These are phyloP conservation scores for Threskiornis aethiopicus DNA, from an alignment of 2,797 vertebrate species.

Conservation along the genomic window DNA sequence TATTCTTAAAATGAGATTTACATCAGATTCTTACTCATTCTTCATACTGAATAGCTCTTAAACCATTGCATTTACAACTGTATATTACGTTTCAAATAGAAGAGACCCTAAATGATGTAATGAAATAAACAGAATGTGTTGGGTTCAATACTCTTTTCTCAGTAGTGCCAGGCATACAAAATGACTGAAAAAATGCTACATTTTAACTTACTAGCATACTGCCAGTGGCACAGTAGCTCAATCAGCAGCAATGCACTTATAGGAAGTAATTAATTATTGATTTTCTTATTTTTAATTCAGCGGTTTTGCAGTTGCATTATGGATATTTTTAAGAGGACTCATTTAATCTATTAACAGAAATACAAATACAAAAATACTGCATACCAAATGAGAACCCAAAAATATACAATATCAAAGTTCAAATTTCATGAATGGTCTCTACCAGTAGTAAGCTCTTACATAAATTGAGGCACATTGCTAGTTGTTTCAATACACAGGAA, in stretches of 20 bases:
- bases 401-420: background rate
- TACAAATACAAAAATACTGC: background rate
- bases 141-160: background rate
- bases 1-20: background rate
- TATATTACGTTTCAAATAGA: background rate
- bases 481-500: background rate
- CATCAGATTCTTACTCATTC: background rate
- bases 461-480: background rate
- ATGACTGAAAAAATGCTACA: background rate
- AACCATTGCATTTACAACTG: background rate
- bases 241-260: background rate
- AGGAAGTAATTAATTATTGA: background rate
- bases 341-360: background rate
- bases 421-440: background rate
- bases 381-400: background rate
- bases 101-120: background rate
- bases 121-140: slow-evolving; percentile 12
- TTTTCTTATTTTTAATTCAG: background rate
- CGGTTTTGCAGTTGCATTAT: background rate
- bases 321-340: background rate
- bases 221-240: background rate
- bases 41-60: background rate
- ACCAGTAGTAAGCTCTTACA: background rate
- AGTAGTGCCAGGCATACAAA: background rate
- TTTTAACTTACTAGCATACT: background rate